Evolutionary conservation across 2,888 invertebrate species (phyloP).

Genomic region (Drosophila histrio): DNA sequence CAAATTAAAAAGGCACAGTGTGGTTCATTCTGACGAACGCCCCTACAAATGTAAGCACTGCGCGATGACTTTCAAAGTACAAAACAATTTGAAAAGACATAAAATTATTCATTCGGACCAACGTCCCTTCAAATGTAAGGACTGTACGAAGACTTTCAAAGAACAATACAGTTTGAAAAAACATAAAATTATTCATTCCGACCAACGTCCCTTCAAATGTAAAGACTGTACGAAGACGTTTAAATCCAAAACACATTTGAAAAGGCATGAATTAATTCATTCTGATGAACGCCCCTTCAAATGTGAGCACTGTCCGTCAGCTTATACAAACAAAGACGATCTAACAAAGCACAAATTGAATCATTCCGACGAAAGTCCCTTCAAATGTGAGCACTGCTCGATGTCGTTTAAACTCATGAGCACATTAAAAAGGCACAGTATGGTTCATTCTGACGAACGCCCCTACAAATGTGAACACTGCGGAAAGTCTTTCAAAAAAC

Average conservation of each 20-base stretch:
- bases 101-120: not conserved
- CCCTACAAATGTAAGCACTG: not conserved
- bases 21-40: too few relatives aligned
- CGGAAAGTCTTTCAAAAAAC: too few relatives aligned
- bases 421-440: not conserved
- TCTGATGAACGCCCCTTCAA: not conserved
- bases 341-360: not conserved
- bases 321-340: not conserved
- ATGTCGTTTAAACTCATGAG: not conserved
- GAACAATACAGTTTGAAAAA: not conserved
- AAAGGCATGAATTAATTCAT: not conserved
- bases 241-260: not conserved
- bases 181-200: not conserved
- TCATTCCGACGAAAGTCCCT: not conserved
- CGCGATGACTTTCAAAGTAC: too few relatives aligned
- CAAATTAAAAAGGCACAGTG: too few relatives aligned
- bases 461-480: too few relatives aligned
- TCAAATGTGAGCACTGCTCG: not conserved
- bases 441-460: too few relatives aligned
- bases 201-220: not conserved
- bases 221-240: not conserved
- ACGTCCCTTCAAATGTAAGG: not conserved
- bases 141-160: not conserved
- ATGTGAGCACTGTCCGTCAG: not conserved
- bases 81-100: too few relatives aligned